Conservation (phyloP, 2,888 invertebrate species). For the Catocala nupta region DNA sequence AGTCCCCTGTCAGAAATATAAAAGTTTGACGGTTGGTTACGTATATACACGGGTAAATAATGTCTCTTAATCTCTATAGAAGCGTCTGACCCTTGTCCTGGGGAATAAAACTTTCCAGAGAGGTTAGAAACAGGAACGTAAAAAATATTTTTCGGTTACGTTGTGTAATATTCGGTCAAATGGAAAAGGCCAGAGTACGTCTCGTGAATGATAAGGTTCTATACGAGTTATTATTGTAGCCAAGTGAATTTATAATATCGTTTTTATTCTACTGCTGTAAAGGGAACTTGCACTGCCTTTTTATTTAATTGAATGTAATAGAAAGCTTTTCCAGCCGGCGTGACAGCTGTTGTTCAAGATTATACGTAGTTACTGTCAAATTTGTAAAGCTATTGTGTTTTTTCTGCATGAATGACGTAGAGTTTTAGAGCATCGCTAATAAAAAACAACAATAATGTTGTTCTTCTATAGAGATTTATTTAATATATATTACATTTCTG, state of each 20-base stretch:
- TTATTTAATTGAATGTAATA: background rate
- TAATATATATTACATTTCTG: no score
- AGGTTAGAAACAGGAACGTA: conserved; percentile 70
- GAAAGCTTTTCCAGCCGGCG: no score
- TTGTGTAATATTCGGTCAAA: conserved; percentile 62
- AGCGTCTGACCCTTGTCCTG: conserved; percentile 75
- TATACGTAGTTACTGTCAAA: no score
- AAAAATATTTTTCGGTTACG: conserved; percentile 80
- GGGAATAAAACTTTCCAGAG: conserved; percentile 71
- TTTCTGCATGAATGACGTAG: no score
- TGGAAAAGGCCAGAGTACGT: conserved; percentile 46
- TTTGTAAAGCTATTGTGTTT: no score
- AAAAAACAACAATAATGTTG: no score
- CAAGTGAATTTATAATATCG: background rate
- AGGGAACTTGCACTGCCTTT: background rate
- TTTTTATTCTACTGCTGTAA: conserved; percentile 2
- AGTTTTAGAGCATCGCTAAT: no score
- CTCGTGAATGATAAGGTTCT: conserved; percentile 51
- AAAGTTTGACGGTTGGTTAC: conserved; percentile 77
- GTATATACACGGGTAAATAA: conserved; percentile 77
- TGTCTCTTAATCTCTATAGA: conserved; percentile 81
- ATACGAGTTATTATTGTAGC: conserved; percentile 53
- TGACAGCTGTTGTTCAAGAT: no score
- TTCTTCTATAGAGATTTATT: no score
- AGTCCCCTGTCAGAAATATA: conserved; percentile 80